These are phyloP conservation scores for Hyperoodon ampullatus DNA, from an alignment of 2,113 vertebrate genomes.

Conservation along the genomic window DNA sequence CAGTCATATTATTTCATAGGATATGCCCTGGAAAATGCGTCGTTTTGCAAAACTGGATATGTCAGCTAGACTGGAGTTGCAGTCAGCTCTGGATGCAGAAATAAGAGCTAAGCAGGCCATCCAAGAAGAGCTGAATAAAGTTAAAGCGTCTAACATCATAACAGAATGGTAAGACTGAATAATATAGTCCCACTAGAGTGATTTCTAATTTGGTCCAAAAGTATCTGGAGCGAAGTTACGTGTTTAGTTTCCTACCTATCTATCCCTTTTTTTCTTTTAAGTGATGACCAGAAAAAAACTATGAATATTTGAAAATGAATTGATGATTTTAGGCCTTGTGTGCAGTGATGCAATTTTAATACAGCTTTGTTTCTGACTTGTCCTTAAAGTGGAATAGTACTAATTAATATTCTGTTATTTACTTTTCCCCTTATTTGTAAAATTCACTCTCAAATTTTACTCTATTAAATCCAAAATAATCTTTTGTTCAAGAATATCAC, in stretches of 20 bases:
- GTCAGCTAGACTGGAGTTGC: constrained; percentile 97
- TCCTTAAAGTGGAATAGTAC: background rate
- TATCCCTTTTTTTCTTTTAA: background rate
- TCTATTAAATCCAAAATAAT: constrained; percentile 32
- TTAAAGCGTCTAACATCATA: constrained; percentile 95
- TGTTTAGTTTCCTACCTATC: constrained; percentile 6
- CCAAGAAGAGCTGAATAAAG: constrained; percentile 97
- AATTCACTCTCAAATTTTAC: constrained; percentile 27
- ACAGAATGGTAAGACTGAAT: constrained; percentile 93
- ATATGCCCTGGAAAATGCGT: constrained; percentile 99
- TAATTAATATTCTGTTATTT: constrained; percentile 22
- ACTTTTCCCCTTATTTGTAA: constrained; percentile 9
- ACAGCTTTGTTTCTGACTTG: background rate
- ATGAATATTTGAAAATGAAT: constrained; percentile 10
- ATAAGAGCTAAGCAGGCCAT: constrained; percentile 98
- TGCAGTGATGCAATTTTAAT: background rate
- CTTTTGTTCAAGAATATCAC: background rate
- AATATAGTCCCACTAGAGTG: background rate
- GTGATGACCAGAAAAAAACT: background rate
- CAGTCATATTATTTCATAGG: constrained; percentile 83
- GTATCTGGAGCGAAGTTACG: constrained; percentile 7
- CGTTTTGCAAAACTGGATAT: constrained; percentile 99
- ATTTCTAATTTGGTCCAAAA: background rate
- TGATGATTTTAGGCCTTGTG: background rate
- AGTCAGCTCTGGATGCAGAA: constrained; percentile 97